phyloP scores from a whole-genome alignment of 2,797 vertebrate species.

The Astyanax mexicanus region DNA sequence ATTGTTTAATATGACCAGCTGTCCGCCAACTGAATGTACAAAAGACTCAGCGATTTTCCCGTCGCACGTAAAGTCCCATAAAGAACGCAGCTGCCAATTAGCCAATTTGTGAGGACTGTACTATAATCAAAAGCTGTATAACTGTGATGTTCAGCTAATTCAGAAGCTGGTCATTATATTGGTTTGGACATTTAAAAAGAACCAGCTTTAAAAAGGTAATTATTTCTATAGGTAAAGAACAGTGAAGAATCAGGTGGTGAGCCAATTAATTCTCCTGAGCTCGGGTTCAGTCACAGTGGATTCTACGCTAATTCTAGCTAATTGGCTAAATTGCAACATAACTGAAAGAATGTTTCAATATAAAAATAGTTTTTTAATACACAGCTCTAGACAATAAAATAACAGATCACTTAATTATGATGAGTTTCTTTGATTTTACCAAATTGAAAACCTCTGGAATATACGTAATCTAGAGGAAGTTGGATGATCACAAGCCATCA shows the following conservation, averaged over 20 bases:
- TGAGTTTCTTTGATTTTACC: no score
- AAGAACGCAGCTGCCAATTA: no score
- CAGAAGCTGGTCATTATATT: slow-evolving; percentile 8
- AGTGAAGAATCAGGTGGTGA: not conserved
- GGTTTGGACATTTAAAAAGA: slow-evolving; percentile 19
- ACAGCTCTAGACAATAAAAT: no score
- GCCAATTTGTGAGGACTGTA: not conserved
- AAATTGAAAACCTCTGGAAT: no score
- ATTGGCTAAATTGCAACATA: no score
- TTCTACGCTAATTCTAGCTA: no score
- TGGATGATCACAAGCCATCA: no score
- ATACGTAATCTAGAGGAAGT: no score
- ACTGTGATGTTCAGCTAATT: not conserved
- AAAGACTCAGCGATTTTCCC: slow-evolving; percentile 32
- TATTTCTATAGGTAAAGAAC: slow-evolving; percentile 22
- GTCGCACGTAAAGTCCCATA: not conserved
- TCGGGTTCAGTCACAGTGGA: not conserved
- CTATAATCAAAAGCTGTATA: not conserved
- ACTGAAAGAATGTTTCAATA: no score
- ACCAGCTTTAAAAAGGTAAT: slow-evolving; percentile 22
- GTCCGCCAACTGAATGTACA: slow-evolving; percentile 47
- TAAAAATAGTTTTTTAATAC: no score
- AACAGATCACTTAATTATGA: no score
- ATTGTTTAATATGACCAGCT: slow-evolving; percentile 54
- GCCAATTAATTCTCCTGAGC: not conserved